Evolutionary conservation across 1,140 invertebrate species (phyloP), one percentile per base, ranked within the genome.

Genomic region (Trichogramma pretiosum): DNA sequence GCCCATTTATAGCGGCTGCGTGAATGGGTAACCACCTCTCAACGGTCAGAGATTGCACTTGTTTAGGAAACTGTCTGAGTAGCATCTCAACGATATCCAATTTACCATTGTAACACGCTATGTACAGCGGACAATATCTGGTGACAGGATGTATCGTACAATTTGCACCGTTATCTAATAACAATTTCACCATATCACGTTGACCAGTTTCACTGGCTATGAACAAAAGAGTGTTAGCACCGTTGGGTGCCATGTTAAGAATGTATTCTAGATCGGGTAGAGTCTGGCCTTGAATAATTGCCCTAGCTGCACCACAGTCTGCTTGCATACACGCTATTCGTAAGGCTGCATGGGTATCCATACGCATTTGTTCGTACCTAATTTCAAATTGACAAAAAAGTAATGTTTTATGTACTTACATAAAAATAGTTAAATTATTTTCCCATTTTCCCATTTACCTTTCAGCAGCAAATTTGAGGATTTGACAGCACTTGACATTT

Each of bases 1-100:
- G 90, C 3, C 87, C 87, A 62, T 90, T 89, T 47, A 93, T 89
- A 51, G 84, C 87, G 26, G 90, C 89, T 5, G 90, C 91, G 71
- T 98, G 94, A 19, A 97, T 75, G 1, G 93, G 91, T 35, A 95
- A 68, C 86, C 91, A 92, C 58, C 83, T 82, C 64, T 97, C 93
- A 1, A 95, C 89, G 0, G 93, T 97, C 33, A 82, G 76, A 59
- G 78, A 77, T 67, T 85, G 81, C 11, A 80, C 75, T 35, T 84
- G 76, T 56, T 82, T 77, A 0, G 83, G 82, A 61, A 83, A 84
- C 28, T 77, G 68, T 2, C 73, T 77, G 9, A 97, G 69, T 37
- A 98, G 68, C 36, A 91, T 65, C 55, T 85, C 79, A 0, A 87
- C 84, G 45, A 96, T 87, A 37, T 89, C 83, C 49, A 77, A 72